Evolutionary conservation across 2,888 invertebrate species (phyloP).

Genomic region (Lasioglossum pauxillum): DNA sequence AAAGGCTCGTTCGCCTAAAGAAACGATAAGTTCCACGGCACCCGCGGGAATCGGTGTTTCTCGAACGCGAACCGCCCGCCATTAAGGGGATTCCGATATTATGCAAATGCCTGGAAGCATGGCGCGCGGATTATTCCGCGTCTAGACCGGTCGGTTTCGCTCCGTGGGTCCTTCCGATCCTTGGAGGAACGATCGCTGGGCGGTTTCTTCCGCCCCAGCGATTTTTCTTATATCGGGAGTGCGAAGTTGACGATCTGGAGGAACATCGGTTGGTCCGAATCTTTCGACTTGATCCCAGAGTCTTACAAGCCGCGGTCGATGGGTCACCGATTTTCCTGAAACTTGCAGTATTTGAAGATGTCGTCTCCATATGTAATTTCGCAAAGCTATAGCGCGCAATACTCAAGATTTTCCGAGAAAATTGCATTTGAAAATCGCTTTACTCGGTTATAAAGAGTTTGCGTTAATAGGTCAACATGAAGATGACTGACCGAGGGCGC

Average conservation of each 20-base stretch:
- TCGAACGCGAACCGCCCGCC: slow-evolving; percentile 63
- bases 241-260: not conserved
- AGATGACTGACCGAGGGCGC: too few species aligned
- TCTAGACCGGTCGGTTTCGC: slow-evolving; percentile 35
- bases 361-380: too few species aligned
- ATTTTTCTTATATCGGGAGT: not conserved
- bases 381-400: too few species aligned
- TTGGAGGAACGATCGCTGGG: not conserved
- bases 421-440: too few species aligned
- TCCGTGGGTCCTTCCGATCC: slow-evolving; percentile 25
- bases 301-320: too few species aligned
- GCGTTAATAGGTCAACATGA: too few species aligned
- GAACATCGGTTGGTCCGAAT: not conserved
- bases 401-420: too few species aligned
- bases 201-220: not conserved
- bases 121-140: slow-evolving; percentile 48
- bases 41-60: slow-evolving; percentile 75
- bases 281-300: not conserved
- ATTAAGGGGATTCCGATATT: slow-evolving; percentile 82
- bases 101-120: slow-evolving; percentile 81
- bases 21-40: slow-evolving; percentile 63
- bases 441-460: too few species aligned
- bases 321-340: too few species aligned
- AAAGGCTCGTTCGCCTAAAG: slow-evolving; percentile 39
- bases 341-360: too few species aligned